These are phyloP conservation scores for Peromyscus attwateri DNA, from an alignment of 2,797 vertebrate species.

Conservation along the genomic window DNA sequence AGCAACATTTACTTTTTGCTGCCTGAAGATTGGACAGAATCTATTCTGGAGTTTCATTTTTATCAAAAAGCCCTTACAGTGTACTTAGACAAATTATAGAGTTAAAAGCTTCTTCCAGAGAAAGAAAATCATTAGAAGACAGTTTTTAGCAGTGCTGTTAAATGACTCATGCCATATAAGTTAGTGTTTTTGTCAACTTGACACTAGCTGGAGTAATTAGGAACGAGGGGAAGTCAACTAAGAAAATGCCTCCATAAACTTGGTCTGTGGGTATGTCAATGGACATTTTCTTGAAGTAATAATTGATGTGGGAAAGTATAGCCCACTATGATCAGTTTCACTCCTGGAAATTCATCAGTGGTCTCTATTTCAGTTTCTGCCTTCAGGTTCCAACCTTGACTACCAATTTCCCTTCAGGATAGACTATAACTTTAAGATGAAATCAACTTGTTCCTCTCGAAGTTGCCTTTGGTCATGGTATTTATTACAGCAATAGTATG, in stretches of 20 bases:
- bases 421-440: neutral
- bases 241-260: neutral
- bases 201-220: neutral
- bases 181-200: neutral
- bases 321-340: neutral
- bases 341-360: neutral
- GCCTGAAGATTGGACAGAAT: constrained; percentile 61
- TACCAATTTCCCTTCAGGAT: neutral
- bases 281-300: neutral
- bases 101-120: constrained; percentile 65
- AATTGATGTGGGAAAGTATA: neutral
- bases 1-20: constrained; percentile 77
- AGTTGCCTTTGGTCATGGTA: neutral
- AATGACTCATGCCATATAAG: constrained; percentile 22
- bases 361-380: neutral
- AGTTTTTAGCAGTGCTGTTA: constrained; percentile 62
- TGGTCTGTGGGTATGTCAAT: neutral
- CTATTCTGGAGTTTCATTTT: constrained; percentile 73
- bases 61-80: constrained; percentile 74
- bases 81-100: constrained; percentile 73
- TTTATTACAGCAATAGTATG: neutral
- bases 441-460: neutral
- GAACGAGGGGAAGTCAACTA: neutral
- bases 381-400: neutral
- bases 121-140: constrained; percentile 53